A percentile compares a stretch with the other conserved stretches of the same genome.
These are phyloP conservation scores for Meandrusa payeni DNA, from an alignment of 2,888 invertebrate genomes.

Conservation along the genomic window DNA sequence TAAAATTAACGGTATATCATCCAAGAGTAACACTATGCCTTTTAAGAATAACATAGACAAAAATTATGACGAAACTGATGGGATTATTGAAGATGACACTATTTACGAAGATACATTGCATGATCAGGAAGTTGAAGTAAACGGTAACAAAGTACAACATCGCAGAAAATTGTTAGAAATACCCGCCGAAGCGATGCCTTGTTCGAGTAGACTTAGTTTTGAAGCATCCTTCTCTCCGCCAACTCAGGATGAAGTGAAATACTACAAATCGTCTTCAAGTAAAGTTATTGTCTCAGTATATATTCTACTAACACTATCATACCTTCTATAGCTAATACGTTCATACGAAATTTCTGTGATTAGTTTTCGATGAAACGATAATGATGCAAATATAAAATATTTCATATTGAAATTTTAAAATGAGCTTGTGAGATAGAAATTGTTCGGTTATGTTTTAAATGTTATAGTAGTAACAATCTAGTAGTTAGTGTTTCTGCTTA, in stretches of 20 bases:
- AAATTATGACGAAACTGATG: conserved; percentile 58
- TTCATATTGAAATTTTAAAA: too few relatives aligned
- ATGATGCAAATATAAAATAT: too few relatives aligned
- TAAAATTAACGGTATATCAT: conserved; percentile 30
- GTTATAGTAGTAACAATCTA: too few relatives aligned
- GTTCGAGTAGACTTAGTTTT: conserved; percentile 58
- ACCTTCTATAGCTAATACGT: background rate
- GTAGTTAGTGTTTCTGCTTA: too few relatives aligned
- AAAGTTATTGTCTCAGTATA: conserved; percentile 31
- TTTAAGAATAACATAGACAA: conserved; percentile 38
- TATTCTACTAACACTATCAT: conserved; percentile 34
- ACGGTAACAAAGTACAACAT: conserved; percentile 56
- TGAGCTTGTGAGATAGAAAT: too few relatives aligned
- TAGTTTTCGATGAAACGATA: too few relatives aligned
- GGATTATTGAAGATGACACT: conserved; percentile 52
- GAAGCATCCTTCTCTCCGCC: conserved; percentile 65
- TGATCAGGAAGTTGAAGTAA: conserved; percentile 57
- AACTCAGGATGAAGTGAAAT: conserved; percentile 72
- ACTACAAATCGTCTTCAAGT: conserved; percentile 61
- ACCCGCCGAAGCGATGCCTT: conserved; percentile 60
- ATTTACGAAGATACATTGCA: conserved; percentile 66
- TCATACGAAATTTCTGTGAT: too few relatives aligned
- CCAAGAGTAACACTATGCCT: conserved; percentile 26
- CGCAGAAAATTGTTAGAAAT: conserved; percentile 61
- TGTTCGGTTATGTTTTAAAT: too few relatives aligned